Evolutionary conservation across 2,888 invertebrate genomes (phyloP), one percentile per base, ranked within the genome.

Genomic region (Spilarctia lutea): DNA sequence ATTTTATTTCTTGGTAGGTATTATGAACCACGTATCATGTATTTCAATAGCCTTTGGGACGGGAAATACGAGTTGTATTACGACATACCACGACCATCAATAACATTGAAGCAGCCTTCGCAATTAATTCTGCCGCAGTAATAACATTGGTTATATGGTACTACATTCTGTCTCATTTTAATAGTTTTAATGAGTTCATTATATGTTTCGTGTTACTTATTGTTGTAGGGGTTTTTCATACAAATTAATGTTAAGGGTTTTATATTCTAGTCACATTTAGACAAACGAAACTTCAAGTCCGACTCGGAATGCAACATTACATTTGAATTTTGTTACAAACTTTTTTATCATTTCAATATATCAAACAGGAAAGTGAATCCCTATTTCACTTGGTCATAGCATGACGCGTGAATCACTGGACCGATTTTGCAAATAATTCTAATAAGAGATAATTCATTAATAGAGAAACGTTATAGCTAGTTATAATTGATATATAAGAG

Each of bases 101-200:
- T 72, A 75, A 66, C 56, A 60, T 60, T 70, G 65, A 69, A 66
- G 70, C 66, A 45, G 33, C 65, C 67, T 66, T 70, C 42, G 70
- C 73, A 75, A 75, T 73, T 75, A 75, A 75, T 75, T 70, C 67
- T 71, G 60, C 71, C 73, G 52, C 63, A 71, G 72, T 73, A 73
- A 70, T 69, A 75, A 67, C 72, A 75, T 75, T 56, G 75, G 72
- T 42, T 67, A 71, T 74, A 42, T 63, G 20, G 63, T 68, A 68
- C 52, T 68, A 72, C 30, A 66, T 33, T 27, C 8, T 67, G 42
- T 67, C 45, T 45, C n/a, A 65, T 45, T 67, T 60, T 70, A 39
- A n/a, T 70, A 35, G 52, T 66, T 48, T 56, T 74, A 63, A 71
- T 63, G 56, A 52, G 7, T n/a, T 68, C 30, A 48, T 35, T 39